Percentiles rank a stretch among this genome's conserved stretches.
These are phyloP conservation scores for Sialis fuliginosa DNA, from an alignment of 2,888 invertebrate genomes.

Conservation along the genomic window DNA sequence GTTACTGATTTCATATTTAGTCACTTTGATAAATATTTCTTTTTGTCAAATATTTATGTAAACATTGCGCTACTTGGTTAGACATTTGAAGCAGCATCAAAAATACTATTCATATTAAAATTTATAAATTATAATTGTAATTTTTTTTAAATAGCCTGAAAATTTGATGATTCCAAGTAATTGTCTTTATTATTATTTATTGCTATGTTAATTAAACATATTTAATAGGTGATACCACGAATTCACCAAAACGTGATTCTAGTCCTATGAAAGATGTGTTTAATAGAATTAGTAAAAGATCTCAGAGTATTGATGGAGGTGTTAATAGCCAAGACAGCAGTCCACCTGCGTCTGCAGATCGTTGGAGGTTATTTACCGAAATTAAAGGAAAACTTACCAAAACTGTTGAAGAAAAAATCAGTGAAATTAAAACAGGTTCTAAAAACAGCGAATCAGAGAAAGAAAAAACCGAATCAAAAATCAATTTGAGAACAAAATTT, in stretches of 20 bases:
- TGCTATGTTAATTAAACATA: no score
- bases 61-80: no score
- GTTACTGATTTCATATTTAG: no score
- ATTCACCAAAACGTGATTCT: constrained; percentile 17
- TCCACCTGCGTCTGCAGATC: constrained; percentile 35
- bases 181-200: no score
- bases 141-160: no score
- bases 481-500: constrained; percentile 23
- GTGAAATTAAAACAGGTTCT: constrained; percentile 34
- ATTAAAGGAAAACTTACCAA: constrained; percentile 47
- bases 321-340: constrained; percentile 12
- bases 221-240: no score
- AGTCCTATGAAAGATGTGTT: constrained; percentile 38
- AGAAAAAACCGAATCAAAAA: constrained; percentile 16
- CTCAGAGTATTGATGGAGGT: constrained; percentile 37
- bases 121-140: no score
- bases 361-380: constrained; percentile 55
- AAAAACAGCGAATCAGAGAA: constrained; percentile 28
- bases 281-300: constrained; percentile 39
- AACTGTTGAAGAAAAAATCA: constrained; percentile 60
- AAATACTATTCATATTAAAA: no score
- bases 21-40: no score
- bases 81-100: no score
- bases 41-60: no score
- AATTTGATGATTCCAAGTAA: no score